Evolutionary conservation across 1,140 invertebrate genomes (phyloP), one percentile per base, ranked within the genome.

Genomic region (Xylocopa sonorina): DNA sequence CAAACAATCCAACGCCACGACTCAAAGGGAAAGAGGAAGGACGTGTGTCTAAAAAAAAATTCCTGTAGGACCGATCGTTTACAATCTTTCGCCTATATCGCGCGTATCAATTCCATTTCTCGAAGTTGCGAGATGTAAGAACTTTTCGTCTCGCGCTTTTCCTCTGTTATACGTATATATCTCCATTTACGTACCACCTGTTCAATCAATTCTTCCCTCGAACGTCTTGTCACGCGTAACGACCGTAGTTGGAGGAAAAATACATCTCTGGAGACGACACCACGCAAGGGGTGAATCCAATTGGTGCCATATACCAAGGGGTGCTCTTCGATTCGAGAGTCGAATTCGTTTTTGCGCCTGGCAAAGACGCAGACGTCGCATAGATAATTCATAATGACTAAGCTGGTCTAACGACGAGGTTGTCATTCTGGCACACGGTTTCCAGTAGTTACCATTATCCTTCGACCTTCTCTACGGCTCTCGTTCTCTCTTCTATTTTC

Each of bases 351-450:
- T 78, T 68, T 78, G 14, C 34, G 50, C 48, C 27, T 38, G 10
- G 67, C 68, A 82, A 78, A 82, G 53, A 80, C 82, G 82, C 80
- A 82, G 82, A 74, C 81, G 82, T 83, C 62, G 63, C 51, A 60
- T 83, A 73, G 81, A 83, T 83, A 83, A 83, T 82, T 83, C 82
- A 83, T 82, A 83, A 83, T 82, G 80, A 62, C 74, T 67, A 79
- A 60, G 60, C 74, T 9, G 32, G 73, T 34, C 66, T 58, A 78
- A n/a, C n/a, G n/a, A n/a, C n/a, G n/a, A 68, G 58, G 74, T 78
- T 83, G 80, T 82, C 80, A 66, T 62, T 72, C 63, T 24, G n/a
- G 48, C n/a, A 21, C 73, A 55, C 66, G 63, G 53, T 51, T 43
- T 38, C 53, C 66, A 27, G 34, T 51, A 62, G 10, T 38, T 63